phyloP scores from a whole-genome alignment of 2,797 vertebrate species.

The Myotis daubentonii region DNA sequence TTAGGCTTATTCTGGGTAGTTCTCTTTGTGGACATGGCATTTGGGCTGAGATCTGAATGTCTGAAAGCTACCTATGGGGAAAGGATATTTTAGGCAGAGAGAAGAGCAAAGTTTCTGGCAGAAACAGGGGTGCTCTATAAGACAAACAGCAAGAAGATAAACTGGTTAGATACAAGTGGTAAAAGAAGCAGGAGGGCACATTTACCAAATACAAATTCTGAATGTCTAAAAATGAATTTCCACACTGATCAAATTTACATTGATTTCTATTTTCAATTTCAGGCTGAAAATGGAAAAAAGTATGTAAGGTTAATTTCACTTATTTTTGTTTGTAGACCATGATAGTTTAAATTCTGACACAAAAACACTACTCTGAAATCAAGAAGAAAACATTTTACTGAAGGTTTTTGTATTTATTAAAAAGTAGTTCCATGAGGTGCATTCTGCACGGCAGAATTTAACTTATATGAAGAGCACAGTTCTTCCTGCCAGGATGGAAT shows the following conservation, averaged over 20 bases:
- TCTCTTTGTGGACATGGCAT: not conserved
- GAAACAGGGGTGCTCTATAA: not conserved
- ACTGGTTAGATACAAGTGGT: not conserved
- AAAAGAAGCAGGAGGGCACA: not conserved
- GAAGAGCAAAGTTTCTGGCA: not conserved
- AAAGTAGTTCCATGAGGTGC: not conserved
- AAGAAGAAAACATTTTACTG: not conserved
- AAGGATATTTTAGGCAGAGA: not conserved
- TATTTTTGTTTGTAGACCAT: constrained; percentile 35
- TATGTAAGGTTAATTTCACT: not conserved
- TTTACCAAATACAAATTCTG: not conserved
- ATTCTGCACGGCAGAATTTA: constrained; percentile 45
- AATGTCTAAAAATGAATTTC: not conserved
- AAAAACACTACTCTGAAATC: not conserved
- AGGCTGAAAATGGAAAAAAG: constrained; percentile 26
- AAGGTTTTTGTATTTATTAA: constrained; percentile 4
- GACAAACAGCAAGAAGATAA: not conserved
- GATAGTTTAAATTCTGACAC: constrained; percentile 8
- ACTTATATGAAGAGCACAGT: not conserved
- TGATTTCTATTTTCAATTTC: not conserved
- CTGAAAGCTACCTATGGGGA: not conserved
- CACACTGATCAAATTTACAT: not conserved
- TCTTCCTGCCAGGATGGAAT: not conserved
- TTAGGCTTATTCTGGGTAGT: not conserved
- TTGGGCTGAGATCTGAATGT: not conserved